Conservation (phyloP, 2,888 invertebrate genomes). For the Zaprionus obscuricornis region DNA sequence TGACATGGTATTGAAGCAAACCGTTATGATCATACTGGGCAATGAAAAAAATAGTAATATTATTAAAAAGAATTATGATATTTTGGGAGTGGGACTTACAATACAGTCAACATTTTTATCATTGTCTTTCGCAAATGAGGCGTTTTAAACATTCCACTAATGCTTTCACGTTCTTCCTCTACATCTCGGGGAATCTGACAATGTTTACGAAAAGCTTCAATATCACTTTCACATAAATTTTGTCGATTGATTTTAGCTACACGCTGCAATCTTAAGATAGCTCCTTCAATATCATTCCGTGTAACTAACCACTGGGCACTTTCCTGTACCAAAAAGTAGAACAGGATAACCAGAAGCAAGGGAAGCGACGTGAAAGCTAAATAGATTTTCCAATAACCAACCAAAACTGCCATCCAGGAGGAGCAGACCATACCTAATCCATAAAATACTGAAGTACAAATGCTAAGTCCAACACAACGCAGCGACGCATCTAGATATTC, state of each 20-base stretch:
- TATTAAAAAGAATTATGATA: too few relatives aligned
- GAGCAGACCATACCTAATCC: constrained; percentile 84
- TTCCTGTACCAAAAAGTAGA: constrained; percentile 85
- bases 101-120: constrained; percentile 84
- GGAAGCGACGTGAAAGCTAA: constrained; percentile 84
- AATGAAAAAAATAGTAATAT: background rate
- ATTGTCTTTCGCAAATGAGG: constrained; percentile 84
- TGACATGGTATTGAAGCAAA: constrained; percentile 85
- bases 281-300: constrained; percentile 84
- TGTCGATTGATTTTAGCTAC: constrained; percentile 85
- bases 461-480: constrained; percentile 85
- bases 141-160: constrained; percentile 84
- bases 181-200: too few relatives aligned
- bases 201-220: constrained; percentile 67
- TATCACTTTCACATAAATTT: constrained; percentile 76
- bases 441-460: constrained; percentile 85
- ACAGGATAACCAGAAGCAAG: constrained; percentile 81
- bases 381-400: constrained; percentile 84
- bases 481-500: constrained; percentile 85
- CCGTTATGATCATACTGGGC: constrained; percentile 84
- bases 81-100: too few relatives aligned
- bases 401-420: constrained; percentile 83
- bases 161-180: constrained; percentile 26
- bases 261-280: constrained; percentile 83
- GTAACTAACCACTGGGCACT: constrained; percentile 86